A percentile compares a stretch with the other conserved stretches of the same genome.
Conservation (phyloP, 2,797 vertebrate genomes). For the Chelon auratus region DNA sequence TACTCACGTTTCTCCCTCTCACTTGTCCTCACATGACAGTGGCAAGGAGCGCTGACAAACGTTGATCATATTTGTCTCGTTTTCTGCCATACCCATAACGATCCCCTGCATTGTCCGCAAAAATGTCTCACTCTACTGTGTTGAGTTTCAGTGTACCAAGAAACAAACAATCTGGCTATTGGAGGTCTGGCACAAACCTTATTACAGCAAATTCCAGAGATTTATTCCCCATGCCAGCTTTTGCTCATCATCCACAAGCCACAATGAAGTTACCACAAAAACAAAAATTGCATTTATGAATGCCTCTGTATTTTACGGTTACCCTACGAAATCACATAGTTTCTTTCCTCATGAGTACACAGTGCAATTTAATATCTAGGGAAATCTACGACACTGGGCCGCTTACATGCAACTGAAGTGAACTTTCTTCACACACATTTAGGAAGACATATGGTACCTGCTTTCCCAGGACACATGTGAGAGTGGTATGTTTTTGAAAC, state of each 20-base stretch:
- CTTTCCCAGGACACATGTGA: conserved; percentile 57
- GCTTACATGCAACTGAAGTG: conserved; percentile 32
- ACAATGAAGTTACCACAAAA: conserved; percentile 65
- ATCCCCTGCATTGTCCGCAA: conserved; percentile 67
- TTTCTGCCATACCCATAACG: conserved; percentile 54
- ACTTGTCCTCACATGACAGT: conserved; percentile 54
- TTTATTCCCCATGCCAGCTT: conserved; percentile 57
- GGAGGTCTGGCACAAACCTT: conserved; percentile 68
- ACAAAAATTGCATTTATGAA: conserved; percentile 61
- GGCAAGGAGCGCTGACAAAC: conserved; percentile 54
- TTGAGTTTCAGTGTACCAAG: conserved; percentile 67
- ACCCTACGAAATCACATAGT: conserved; percentile 38
- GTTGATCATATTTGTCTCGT: conserved; percentile 45
- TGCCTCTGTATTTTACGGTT: conserved; percentile 39
- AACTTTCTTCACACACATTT: conserved; percentile 39
- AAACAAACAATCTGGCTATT: conserved; percentile 73
- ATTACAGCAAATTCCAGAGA: conserved; percentile 63
- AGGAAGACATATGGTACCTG: conserved; percentile 54
- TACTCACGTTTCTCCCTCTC: conserved; percentile 22
- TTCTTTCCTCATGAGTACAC: conserved; percentile 19
- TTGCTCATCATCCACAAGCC: conserved; percentile 69
- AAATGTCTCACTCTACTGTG: conserved; percentile 73
- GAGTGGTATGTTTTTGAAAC: conserved; percentile 60
- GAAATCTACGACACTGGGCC: conserved; percentile 29
- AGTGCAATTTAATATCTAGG: conserved; percentile 38